Base-by-base conservation (phyloP, 2,113 vertebrate species). In the Aix galericulata region DNA sequence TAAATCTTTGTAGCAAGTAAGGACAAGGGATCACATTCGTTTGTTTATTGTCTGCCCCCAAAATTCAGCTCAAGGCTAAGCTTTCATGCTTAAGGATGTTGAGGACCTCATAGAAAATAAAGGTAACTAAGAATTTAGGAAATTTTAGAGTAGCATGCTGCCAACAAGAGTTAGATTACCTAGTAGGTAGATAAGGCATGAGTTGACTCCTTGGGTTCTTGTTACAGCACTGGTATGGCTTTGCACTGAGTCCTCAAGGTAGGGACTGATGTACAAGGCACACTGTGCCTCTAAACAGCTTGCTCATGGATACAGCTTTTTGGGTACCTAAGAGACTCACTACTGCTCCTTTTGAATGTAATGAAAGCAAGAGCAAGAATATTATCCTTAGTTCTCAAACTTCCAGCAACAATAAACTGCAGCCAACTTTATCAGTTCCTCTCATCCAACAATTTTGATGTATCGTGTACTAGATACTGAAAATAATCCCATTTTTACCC, bases 1-100 rank as follows among this genome's bases (percentile, higher is more conserved):
- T 36, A 90, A 76, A 86, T 92, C 88, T 97, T 95, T 62, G 87
- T 23, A 94, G 50, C 29, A 82, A 68, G 31, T 44, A 60, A 91
- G 58, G 85, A 84, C n/a, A 58, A 74, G 93, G 13, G n/a, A 96
- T 74, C 44, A 67, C 60, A 87, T 46, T 84, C 95, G 67, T 88
- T 78, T 74, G 36, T 72, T n/a, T 50, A 7, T 8, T 89, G 38
- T 34, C 9, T 84, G 58, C 68, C 38, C 14, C 16, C 42, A 71
- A 13, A 89, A 76, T 52, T 44, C 83, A 60, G 53, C 34, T 73
- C 44, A 73, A 84, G 7, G 66, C 34, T 77, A 86, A 48, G 32
- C 27, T 88, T 88, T 71, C 52, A 75, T 36, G 23, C 25, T 73
- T 92, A 40, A 89, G 32, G 31, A 55, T 21, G n/a, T 3, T 44